Base-by-base conservation (phyloP, 1,140 invertebrate genomes). In the Dreissena polymorpha region DNA sequence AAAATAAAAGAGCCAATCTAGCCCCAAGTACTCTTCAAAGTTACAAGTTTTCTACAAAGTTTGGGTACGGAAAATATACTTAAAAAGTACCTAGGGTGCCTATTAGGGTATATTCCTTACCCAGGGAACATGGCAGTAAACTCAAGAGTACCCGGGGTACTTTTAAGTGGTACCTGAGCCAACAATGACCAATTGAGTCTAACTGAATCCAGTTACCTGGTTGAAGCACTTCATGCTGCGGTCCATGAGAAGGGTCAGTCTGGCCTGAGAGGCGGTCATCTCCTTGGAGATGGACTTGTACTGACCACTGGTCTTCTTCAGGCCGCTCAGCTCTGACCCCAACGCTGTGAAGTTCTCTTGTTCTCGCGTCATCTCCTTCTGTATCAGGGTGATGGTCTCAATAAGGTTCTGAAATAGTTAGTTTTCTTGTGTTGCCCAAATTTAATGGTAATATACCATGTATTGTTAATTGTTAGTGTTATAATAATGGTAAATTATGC, bases 181-280 rank as follows among this genome's bases (percentile, higher is more conserved):
- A n/a, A n/a, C n/a, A n/a, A n/a, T n/a, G n/a, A n/a, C n/a, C n/a
- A n/a, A n/a, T n/a, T n/a, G n/a, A n/a, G n/a, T 39, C 2, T 39
- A 2, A 39, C 39, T 5, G 16, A 39, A 64, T 63, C n/a, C 23
- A 68, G 7, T 69, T 88, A 91, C 90, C 88, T 90, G 88, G 23
- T 89, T 84, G 71, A 91, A 91, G 64, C 90, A 91, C 63, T 90
- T 89, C 89, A 91, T 91, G 70, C 88, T 90, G 25, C 89, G 72
- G 73, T 91, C 88, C 90, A 91, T 91, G 13, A 91, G 85, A 25
- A 83, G 75, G 16, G 88, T 90, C 16, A 91, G 85, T 57, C 86
- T 64, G 2, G 67, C 70, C 74, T 91, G 90, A 51, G 89, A 90
- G 1, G 81, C 70, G 51, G 86, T 80, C 87, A 91, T 88, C 65